Evolutionary conservation across 2,797 vertebrate species (phyloP), one percentile per base, ranked within the genome.

Genomic region (Semaprochilodus insignis): DNA sequence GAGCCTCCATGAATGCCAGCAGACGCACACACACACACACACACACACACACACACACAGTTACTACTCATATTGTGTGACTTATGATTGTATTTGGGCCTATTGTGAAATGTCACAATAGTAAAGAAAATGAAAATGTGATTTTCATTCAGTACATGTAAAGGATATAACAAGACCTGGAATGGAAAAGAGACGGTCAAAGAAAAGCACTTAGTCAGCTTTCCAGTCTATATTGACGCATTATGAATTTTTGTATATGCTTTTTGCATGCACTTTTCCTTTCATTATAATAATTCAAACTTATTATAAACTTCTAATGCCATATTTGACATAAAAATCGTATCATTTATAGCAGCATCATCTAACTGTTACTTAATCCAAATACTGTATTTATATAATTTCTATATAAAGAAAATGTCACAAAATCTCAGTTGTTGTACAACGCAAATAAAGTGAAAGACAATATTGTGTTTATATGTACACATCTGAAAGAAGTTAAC

Each of bases 1-100:
- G 40, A 82, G 80, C 72, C 72, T 77, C 74, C 67, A 67, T 81
- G 79, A 81, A 81, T 78, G 81, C 83, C 67, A 59, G 19, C 6
- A 51, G 63, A 60, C 82, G 11, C 65, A 75, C 44, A 74, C 72
- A 74, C 60, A 11, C 57, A 81, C 70, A 31, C 74, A 74, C n/a
- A n/a, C n/a, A n/a, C n/a, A n/a, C n/a, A n/a, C n/a, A n/a, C n/a
- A 52, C 63, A 75, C 44, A 74, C 72, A 74, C 59, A 8, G 55
- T 51, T 71, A 25, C 44, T 11, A n/a, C 11, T n/a, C 74, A 31
- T 34, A 40, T 34, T 67, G 31, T 36, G 21, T 17, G 6, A 19
- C 27, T 36, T 67, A 67, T 66, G 2, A 34, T 40, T 67, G 17
- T 70, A 70, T 70, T 65, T 31, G 27, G n/a, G 17, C 19, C 59